Evolutionary conservation across 2,113 vertebrate genomes (phyloP).

Genomic region (Varanus komodoensis): DNA sequence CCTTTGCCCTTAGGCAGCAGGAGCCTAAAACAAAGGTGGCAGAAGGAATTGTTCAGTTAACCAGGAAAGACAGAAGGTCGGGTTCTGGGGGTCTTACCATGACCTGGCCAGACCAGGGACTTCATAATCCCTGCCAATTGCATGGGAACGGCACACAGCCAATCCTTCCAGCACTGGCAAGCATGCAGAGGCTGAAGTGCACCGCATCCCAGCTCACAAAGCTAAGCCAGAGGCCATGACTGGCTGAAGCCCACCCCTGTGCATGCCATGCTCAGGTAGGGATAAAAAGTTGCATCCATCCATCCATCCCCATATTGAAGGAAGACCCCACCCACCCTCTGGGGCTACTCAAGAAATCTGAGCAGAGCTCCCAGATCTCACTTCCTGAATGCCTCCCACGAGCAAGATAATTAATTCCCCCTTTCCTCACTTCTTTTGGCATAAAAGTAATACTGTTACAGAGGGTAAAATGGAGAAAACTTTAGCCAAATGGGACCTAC

Average conservation of each 20-base stretch:
- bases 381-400: not conserved
- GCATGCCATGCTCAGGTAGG: not conserved
- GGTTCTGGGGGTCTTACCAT: not conserved
- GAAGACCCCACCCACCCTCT: not conserved
- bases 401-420: slow-evolving; percentile 19
- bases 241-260: not conserved
- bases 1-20: not conserved
- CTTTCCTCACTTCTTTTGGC: not conserved
- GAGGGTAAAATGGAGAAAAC: not conserved
- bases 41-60: too few species aligned
- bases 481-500: not conserved
- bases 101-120: not conserved
- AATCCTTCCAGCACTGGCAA: too few species aligned
- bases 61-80: not conserved
- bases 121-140: not conserved
- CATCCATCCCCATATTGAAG: not conserved
- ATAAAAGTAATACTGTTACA: not conserved
- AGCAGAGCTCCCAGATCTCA: not conserved
- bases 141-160: too few species aligned
- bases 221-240: not conserved
- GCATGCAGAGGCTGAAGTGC: not conserved
- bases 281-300: not conserved
- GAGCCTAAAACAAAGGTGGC: not conserved
- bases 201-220: not conserved
- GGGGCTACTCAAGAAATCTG: not conserved